Evolutionary conservation across 2,113 vertebrate genomes (phyloP), one percentile per base, ranked within the genome.

Genomic region (Egretta garzetta): DNA sequence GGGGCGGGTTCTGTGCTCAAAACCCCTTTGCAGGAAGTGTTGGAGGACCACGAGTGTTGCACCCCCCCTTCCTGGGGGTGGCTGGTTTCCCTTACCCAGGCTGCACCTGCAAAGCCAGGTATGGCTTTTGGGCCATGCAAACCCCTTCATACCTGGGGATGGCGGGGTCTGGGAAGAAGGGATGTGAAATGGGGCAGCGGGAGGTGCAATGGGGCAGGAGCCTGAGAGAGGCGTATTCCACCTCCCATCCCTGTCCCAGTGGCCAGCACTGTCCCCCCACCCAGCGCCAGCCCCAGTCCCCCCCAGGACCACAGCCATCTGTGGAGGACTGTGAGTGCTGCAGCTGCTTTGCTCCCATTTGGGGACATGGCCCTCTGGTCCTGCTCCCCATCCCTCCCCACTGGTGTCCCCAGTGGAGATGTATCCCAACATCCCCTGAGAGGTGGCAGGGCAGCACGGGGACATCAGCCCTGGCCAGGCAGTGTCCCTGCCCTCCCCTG

Each of bases 281-380:
- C 4, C 77, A 87, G 30, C 6, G 32, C 35, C 24, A 9, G 28
- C 8, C 35, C 28, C 6, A 10, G 33, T 52, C 18, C 24, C 28
- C 39, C 4, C 43, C 49, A 62, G 35, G 49, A 47, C 53, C 12
- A 8, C 9, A 1, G 8, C 67, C 37, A 33, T 60, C 70, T 28
- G 1, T 8, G 35, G 26, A 60, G 22, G 17, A 43, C 50, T 50
- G 17, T 0, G 0, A 50, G 50, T 6, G 4, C n/a, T 83, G 71
- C 47, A 76, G 37, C 58, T 94, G 63, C 66, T 66, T 70, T 10
- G 0, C 33, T 39, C 35, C 70, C 50, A 35, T 11, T 22, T 50
- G 27, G 32, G 26, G 39, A 43, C 47, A 74, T 16, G 9, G 22
- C 17, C 2, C 35, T 75, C 66, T 35, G 12, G 17, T 79, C 45